Base-by-base conservation (phyloP, 2,113 vertebrate genomes). In the Neodon shergylaensis region DNA sequence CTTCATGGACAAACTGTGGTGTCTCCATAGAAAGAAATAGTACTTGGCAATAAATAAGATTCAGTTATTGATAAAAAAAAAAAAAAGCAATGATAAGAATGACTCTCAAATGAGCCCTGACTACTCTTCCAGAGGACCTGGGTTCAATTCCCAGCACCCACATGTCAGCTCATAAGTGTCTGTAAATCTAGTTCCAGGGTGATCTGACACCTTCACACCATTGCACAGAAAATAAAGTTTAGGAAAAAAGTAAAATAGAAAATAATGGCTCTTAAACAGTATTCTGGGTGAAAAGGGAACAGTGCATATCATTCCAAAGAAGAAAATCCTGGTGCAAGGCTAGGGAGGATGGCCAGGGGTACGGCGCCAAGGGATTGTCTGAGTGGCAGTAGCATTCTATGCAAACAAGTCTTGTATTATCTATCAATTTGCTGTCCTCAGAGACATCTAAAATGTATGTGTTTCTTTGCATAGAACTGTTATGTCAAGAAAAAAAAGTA, bases 381-480 rank as follows among this genome's bases (percentile, higher is more conserved):
- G 44, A 87, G 5, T 42, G 49, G 26, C 78, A 44, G 47, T 73
- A 66, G 65, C 17, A 14, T 73, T 90, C 84, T 92, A 12, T 61
- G n/a, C 49, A 54, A 31, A 61, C 65, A 88, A 31, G 31, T 44
- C 49, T 61, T 83, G 10, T n/a, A 74, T 94, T 86, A 78, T 33
- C 88, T 2, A 76, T 7, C 61, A 9, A 22, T 87, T 39, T 83
- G 31, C 22, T 33, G 70, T 78, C 90, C 39, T 61, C 66, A 28
- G 86, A 84, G 33, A 91, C 78, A 52, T 13, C 9, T 66, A 66
- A 13, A 66, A 31, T 31, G 11, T 31, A 17, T 78, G 65, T 54
- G 58, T 54, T 95, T 87, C 66, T 87, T 95, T 91, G 76, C 52
- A 58, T 52, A 26, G 49, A 72, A 72, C 79, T 61, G 54, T 44